Base-by-base conservation (phyloP, 2,888 invertebrate species). In the Dicyrtomina minuta region DNA sequence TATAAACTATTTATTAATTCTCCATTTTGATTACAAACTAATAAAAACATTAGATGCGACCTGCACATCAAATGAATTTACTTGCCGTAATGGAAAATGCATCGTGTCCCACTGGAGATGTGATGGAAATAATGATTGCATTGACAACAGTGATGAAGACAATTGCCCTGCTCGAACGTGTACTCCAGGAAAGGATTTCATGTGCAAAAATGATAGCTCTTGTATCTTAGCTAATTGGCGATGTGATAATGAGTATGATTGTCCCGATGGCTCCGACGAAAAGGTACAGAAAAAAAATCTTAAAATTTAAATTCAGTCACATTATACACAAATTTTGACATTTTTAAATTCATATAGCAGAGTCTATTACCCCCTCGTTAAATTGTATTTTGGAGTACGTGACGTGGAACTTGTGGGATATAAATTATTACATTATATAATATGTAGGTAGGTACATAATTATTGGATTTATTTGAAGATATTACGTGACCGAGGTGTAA, bases 61-160 rank as follows among this genome's bases (percentile, higher is more conserved):
- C 24, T 96, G 95, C 83, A 89, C 93, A 76, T 88, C 91, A 65
- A 93, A 93, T 82, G 93, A 96, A 83, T 94, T 94, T 82, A 92
- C 93, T n/a, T 96, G 96, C 83, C 88, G 86, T 65, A 92, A 93
- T 81, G 91, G 93, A 69, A 90, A 90, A 80, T 94, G 94, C 82
- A 92, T 94, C 79, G 92, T 92, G 81, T 87, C 88, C 77, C 85
- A 88, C 71, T 94, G 93, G 93, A 87, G 89, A 26, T 94, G 94
- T 81, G 94, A 94, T 39, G 72, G 74, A 6, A 93, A 93, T 80
- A 88, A 92, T 79, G 93, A 94, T 81, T 94, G 94, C 79, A 91
- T 90, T 3, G 93, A 94, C 80, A 87, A 87, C 68, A 89, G 88
- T 66, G 94, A 95, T 80, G 93, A 95, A 80, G 85, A 85, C 69